Conservation (phyloP, 2,113 vertebrate species). For the Vulpes vulpes region DNA sequence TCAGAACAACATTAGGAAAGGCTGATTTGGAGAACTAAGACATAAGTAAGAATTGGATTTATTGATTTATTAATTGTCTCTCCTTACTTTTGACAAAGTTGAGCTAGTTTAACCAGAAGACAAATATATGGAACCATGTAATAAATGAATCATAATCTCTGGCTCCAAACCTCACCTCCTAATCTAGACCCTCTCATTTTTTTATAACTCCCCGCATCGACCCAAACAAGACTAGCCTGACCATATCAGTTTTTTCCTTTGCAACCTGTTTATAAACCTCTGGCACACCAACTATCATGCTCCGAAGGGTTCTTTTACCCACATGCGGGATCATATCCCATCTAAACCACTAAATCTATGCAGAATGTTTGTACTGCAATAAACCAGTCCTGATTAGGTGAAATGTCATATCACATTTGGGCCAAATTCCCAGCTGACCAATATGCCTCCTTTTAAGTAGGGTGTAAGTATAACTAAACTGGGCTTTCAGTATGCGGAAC, state of each 20-base stretch:
- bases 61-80: not conserved
- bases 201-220: not conserved
- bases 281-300: not conserved
- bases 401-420: not conserved
- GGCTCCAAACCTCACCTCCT: not conserved
- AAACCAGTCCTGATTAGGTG: not conserved
- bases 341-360: not conserved
- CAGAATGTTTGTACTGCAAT: not conserved
- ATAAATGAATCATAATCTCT: not conserved
- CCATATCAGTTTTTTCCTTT: not conserved
- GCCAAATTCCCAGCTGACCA: not conserved
- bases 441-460: slow-evolving; percentile 12
- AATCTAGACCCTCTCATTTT: not conserved
- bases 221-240: not conserved
- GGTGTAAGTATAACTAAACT: not conserved
- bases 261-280: not conserved
- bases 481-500: not conserved
- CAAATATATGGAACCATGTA: no score
- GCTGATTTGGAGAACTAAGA: slow-evolving; percentile 11
- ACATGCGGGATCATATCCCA: not conserved
- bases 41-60: not conserved
- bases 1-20: slow-evolving; percentile 39
- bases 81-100: slow-evolving; percentile 22
- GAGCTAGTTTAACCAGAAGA: not conserved
- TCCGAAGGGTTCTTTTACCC: not conserved